Evolutionary conservation across 2,113 vertebrate species (phyloP).

Genomic region (Psilopsiagon aymara): DNA sequence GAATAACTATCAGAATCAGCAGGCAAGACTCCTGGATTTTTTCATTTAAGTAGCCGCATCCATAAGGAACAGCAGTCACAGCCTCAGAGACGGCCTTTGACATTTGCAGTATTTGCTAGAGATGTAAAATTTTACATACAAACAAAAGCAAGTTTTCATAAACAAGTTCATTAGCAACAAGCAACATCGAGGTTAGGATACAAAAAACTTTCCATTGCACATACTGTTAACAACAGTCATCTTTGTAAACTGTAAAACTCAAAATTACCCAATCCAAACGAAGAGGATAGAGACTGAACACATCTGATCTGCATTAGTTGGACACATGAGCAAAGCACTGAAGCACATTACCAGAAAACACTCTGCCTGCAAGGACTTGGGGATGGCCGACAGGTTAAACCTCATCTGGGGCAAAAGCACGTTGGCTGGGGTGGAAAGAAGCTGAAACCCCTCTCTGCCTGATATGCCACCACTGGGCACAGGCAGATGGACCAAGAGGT

Average conservation of each 20-base stretch:
- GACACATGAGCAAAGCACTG: background rate
- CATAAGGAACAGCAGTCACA: background rate
- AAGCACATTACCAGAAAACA: background rate
- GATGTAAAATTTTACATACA: background rate
- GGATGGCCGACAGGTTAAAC: background rate
- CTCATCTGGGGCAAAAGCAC: background rate
- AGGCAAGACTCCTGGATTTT: background rate
- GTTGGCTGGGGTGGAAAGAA: background rate
- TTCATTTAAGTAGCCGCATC: background rate
- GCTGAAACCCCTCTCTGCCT: background rate
- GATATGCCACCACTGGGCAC: accelerated
- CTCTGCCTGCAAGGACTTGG: background rate
- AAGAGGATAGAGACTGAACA: background rate
- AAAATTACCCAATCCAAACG: background rate
- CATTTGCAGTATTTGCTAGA: background rate
- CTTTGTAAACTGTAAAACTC: background rate
- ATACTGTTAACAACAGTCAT: background rate
- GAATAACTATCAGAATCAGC: background rate
- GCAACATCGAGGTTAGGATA: background rate
- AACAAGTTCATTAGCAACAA: background rate
- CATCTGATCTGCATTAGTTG: background rate
- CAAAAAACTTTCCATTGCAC: background rate
- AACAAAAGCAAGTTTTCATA: background rate
- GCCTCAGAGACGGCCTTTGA: background rate
- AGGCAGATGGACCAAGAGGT: background rate